Conservation (phyloP, 2,797 vertebrate genomes). For the Bucorvus abyssinicus region DNA sequence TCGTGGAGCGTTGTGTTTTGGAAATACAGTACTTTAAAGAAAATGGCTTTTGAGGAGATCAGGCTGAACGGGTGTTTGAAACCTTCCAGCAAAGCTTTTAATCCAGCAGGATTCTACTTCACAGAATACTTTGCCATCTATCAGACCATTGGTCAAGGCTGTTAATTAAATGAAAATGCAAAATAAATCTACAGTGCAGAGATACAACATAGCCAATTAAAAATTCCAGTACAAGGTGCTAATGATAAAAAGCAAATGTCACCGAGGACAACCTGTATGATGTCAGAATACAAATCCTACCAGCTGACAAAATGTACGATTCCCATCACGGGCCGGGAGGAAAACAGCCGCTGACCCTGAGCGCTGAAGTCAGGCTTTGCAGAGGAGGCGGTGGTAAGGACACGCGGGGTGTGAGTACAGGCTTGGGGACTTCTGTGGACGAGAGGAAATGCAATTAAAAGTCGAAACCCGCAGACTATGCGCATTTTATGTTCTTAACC, state of each 20-base stretch:
- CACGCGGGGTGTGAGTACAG: fast-evolving
- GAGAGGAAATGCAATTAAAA: neutral
- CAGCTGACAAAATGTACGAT: neutral
- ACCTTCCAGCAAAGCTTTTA: conserved; percentile 40
- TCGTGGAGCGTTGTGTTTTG: fast-evolving
- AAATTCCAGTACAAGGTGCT: conserved; percentile 17
- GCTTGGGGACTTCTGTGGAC: neutral
- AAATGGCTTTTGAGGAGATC: neutral
- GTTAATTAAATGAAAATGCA: conserved; percentile 55
- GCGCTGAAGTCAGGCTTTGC: neutral
- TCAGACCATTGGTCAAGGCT: conserved; percentile 31
- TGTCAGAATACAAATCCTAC: conserved; percentile 39
- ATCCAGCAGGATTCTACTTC: conserved; percentile 35
- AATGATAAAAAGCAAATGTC: conserved; percentile 22
- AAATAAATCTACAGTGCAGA: conserved; percentile 30
- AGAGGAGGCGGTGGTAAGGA: neutral
- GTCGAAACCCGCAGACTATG: neutral
- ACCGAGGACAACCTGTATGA: neutral
- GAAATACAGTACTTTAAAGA: neutral
- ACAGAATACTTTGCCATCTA: conserved; percentile 27
- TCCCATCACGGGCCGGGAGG: neutral
- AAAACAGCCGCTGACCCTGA: neutral
- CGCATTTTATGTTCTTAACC: neutral
- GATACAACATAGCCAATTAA: conserved; percentile 28
- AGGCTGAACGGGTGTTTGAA: neutral